Evolutionary conservation across 2,888 invertebrate species (phyloP), one percentile per base, ranked within the genome.

Genomic region (Nomada fabriciana): DNA sequence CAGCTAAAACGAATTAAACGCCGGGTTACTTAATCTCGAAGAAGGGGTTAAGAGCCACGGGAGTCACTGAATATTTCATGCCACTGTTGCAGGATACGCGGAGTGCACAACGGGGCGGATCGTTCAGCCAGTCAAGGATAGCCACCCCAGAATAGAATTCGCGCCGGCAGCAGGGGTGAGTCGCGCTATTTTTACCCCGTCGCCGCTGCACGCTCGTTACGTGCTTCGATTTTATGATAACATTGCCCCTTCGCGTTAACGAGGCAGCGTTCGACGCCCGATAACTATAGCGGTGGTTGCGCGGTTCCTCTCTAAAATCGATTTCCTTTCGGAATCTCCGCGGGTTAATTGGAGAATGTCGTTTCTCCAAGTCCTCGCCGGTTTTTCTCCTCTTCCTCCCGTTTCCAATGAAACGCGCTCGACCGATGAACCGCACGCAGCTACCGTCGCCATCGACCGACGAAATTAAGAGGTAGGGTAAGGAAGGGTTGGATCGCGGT

Each of bases 201-300:
- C 53, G 43, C 52, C 61, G 67, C 13, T 20, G 52, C 64, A 52
- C 57, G 69, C 78, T 69, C 76, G 70, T 71, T 71, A 80, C 70
- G 70, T 71, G 78, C 60, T 80, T 77, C 78, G 80, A 77, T 80
- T 80, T 77, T 77, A 77, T 78, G 78, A 70, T 70, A 80, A 77
- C 70, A 63, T 52, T 13, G 23, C 9, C 60, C 23, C 76, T 36
- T 47, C 76, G 18, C 50, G 69, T 43, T 77, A 80, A 77, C 70
- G 78, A 77, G 77, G 43, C 59, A 25, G 25, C 75, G 78, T 68
- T 75, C 76, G 76, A 68, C 65, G 70, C 53, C 67, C 69, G 76
- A 78, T 78, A 78, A 78, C 74, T 63, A 55, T 60, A n/a, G 25
- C 59, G 11, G 0, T 25, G 36, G 60, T 74, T 74, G 70, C 36